These are phyloP conservation scores for Steromphala cineraria DNA, from an alignment of 2,888 invertebrate genomes.

Conservation along the genomic window DNA sequence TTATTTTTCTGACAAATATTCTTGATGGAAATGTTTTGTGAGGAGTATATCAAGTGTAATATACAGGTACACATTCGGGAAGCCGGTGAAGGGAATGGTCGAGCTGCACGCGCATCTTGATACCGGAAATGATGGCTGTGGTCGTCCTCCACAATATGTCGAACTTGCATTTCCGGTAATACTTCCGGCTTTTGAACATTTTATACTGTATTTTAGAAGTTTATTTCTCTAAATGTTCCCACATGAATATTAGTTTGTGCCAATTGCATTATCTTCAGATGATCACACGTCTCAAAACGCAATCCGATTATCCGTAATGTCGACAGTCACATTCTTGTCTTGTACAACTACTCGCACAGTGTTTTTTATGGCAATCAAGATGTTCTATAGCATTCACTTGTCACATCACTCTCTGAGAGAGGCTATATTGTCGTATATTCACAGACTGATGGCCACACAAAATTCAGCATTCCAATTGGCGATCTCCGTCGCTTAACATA, in stretches of 20 bases:
- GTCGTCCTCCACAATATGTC: conserved; percentile 38
- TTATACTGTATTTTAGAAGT: no score
- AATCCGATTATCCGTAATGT: no score
- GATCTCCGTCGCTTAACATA: conserved; percentile 9
- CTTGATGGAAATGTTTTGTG: neutral
- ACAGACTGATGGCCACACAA: conserved; percentile 39
- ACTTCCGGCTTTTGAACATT: no score
- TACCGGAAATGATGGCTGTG: conserved; percentile 39
- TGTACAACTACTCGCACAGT: no score
- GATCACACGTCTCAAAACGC: no score
- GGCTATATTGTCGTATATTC: neutral
- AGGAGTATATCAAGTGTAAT: neutral
- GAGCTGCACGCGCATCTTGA: conserved; percentile 42
- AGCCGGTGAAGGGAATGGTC: conserved; percentile 58
- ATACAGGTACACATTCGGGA: conserved; percentile 65
- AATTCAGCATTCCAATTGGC: conserved; percentile 25
- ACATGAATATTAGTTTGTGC: no score
- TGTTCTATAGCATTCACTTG: neutral
- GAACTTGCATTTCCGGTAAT: conserved; percentile 49
- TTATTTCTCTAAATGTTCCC: no score
- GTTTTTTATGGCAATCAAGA: neutral
- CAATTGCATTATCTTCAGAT: no score
- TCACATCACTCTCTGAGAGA: neutral
- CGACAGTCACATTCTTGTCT: no score
- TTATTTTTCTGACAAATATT: no score